Percentiles rank a stretch among this genome's conserved stretches.
phyloP scores from a whole-genome alignment of 2,113 vertebrate species.

The Phoxinus phoxinus region DNA sequence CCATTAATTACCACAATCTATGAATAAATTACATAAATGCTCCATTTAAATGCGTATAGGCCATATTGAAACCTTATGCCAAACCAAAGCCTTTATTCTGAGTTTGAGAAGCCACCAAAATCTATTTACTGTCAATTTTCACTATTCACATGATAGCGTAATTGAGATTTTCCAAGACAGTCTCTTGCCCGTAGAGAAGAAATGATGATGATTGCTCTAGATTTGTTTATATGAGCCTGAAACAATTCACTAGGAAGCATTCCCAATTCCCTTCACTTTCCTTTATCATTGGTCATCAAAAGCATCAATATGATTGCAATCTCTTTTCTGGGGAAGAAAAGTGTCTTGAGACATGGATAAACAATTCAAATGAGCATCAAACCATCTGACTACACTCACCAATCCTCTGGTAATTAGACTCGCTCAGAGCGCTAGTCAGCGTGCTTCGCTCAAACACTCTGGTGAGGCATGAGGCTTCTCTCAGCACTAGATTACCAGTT shows the following conservation, averaged over 20 bases:
- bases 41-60: neutral
- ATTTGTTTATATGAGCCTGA: constrained; percentile 13
- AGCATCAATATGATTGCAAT: neutral
- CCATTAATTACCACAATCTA: neutral
- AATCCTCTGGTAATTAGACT: constrained; percentile 21
- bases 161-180: neutral
- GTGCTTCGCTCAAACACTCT: neutral
- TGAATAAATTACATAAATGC: neutral
- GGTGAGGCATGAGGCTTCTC: neutral
- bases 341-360: neutral
- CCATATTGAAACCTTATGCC: neutral
- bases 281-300: constrained; percentile 12
- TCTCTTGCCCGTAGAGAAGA: neutral
- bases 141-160: neutral
- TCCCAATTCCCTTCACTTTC: neutral
- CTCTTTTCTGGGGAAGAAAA: constrained; percentile 1
- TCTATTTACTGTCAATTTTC: constrained; percentile 12
- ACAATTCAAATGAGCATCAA: constrained; percentile 45
- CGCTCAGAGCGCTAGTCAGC: neutral
- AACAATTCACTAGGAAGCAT: constrained; percentile 13
- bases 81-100: neutral
- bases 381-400: constrained; percentile 41
- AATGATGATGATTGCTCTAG: constrained; percentile 19
- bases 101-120: constrained; percentile 17
- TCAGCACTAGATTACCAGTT: constrained; percentile 25